Conservation (phyloP, 2,888 invertebrate genomes). For the Drepanosiphum platanoidis region DNA sequence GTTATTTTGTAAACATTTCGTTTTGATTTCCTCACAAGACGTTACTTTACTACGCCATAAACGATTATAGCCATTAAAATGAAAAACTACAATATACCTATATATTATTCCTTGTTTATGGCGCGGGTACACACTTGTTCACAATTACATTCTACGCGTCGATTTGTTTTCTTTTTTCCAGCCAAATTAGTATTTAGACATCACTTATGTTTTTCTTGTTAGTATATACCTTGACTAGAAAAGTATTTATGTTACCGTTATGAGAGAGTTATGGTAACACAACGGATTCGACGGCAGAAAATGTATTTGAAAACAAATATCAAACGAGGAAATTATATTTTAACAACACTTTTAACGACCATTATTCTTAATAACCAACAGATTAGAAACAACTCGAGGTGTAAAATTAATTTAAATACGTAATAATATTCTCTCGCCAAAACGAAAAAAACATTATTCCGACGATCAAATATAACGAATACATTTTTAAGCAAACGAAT, state of each 20-base stretch:
- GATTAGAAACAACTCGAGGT: neutral
- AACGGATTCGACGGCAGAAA: neutral
- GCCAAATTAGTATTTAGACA: constrained; percentile 13
- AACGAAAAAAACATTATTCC: too few relatives aligned
- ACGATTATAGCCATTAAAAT: constrained; percentile 16
- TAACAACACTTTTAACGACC: too few relatives aligned
- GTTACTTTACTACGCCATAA: neutral
- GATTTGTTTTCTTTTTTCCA: constrained; percentile 27
- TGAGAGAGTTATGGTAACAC: neutral
- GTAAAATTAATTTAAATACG: neutral
- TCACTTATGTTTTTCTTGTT: too few relatives aligned
- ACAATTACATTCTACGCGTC: neutral
- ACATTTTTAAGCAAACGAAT: too few relatives aligned
- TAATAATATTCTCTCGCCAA: too few relatives aligned
- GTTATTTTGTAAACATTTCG: neutral
- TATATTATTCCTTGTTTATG: neutral
- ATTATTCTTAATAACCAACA: too few relatives aligned
- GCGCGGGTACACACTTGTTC: neutral
- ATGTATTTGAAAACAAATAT: too few relatives aligned
- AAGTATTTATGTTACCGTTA: too few relatives aligned
- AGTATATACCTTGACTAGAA: too few relatives aligned
- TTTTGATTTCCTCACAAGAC: neutral
- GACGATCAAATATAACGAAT: too few relatives aligned
- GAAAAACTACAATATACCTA: neutral
- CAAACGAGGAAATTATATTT: too few relatives aligned